A percentile compares a stretch with the other conserved stretches of the same genome.
These are phyloP conservation scores for Arnoldichthys spilopterus DNA, from an alignment of 2,797 vertebrate genomes.

Conservation along the genomic window DNA sequence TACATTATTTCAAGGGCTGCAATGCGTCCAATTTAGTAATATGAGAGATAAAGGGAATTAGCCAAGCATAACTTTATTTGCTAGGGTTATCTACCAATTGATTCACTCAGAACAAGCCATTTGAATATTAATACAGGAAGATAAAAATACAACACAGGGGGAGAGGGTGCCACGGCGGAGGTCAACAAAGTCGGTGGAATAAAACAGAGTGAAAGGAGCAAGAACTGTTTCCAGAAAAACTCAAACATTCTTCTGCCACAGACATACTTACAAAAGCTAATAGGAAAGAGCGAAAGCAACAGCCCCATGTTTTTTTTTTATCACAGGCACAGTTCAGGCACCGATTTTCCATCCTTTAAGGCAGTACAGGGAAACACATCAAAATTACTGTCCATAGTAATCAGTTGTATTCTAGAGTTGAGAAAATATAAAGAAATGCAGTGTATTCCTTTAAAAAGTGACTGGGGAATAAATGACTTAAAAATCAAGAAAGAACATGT, in stretches of 20 bases:
- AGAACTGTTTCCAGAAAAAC: constrained; percentile 6
- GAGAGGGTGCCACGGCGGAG: constrained; percentile 28
- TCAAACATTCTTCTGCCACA: not conserved
- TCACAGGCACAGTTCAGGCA: not conserved
- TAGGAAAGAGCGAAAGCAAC: not conserved
- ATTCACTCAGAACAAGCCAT: constrained; percentile 48
- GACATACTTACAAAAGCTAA: not conserved
- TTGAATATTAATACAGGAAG: constrained; percentile 47
- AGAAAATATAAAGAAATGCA: no score
- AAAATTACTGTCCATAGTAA: not conserved
- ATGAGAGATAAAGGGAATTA: constrained; percentile 44
- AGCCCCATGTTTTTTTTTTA: not conserved
- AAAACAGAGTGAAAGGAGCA: not conserved
- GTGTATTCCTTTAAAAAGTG: not conserved
- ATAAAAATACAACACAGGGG: constrained; percentile 13
- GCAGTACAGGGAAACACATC: not conserved
- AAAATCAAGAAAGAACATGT: not conserved
- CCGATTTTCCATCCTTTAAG: not conserved
- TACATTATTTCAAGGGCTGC: constrained; percentile 30
- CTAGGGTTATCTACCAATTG: constrained; percentile 42
- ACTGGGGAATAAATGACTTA: constrained; percentile 9
- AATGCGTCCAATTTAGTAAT: constrained; percentile 38
- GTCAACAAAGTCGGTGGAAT: constrained; percentile 19
- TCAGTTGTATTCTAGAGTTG: not conserved
- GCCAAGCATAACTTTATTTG: constrained; percentile 43